Evolutionary conservation across 2,797 vertebrate genomes (phyloP).

Genomic region (Synaphobranchus kaupii): DNA sequence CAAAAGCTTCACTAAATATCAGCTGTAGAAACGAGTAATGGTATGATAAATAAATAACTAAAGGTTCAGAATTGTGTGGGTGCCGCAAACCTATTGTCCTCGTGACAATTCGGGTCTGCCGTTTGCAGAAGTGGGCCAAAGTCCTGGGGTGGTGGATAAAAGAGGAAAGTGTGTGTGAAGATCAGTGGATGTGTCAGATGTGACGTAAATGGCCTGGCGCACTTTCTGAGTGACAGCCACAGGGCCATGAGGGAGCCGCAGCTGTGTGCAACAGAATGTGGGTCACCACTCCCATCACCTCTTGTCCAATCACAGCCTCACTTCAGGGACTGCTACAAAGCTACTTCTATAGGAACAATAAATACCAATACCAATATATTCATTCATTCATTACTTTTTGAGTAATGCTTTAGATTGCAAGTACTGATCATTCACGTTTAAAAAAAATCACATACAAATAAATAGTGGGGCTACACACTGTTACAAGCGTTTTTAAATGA

Average conservation of each 20-base stretch:
- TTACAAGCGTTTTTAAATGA: too few relatives aligned
- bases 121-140: not conserved
- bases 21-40: too few relatives aligned
- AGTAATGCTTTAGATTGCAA: too few relatives aligned
- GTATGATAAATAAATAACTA: not conserved
- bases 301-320: slow-evolving; percentile 28
- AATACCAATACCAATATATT: not conserved
- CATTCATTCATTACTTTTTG: too few relatives aligned
- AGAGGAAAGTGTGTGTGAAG: not conserved
- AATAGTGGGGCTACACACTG: too few relatives aligned
- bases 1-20: too few relatives aligned
- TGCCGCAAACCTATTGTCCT: too few relatives aligned
- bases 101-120: too few relatives aligned
- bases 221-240: too few relatives aligned
- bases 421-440: too few relatives aligned
- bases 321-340: not conserved
- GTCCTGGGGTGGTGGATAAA: not conserved
- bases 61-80: not conserved
- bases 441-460: too few relatives aligned
- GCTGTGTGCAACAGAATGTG: not conserved
- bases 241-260: too few relatives aligned
- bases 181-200: not conserved
- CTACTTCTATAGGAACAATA: slow-evolving; percentile 19
- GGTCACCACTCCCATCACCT: not conserved
- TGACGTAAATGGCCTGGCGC: not conserved